Conservation (phyloP, 2,113 vertebrate genomes). For the Boleophthalmus pectinirostris region DNA sequence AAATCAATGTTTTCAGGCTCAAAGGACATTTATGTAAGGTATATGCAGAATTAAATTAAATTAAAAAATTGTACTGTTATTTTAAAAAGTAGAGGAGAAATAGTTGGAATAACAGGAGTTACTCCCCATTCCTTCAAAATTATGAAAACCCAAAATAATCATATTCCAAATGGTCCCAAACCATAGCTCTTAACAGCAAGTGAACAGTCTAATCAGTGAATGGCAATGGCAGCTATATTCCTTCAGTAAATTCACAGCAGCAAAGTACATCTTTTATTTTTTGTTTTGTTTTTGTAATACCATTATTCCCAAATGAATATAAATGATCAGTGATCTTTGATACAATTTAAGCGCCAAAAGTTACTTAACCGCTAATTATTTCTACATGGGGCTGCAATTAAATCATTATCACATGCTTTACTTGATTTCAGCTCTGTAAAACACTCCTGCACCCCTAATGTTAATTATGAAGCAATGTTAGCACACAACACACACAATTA, state of each 20-base stretch:
- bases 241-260: background rate
- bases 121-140: too few species aligned
- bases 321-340: background rate
- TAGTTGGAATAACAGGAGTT: too few species aligned
- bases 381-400: constrained; percentile 1
- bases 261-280: background rate
- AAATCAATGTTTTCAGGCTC: background rate
- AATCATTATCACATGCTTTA: background rate
- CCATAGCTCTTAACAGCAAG: background rate
- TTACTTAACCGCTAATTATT: background rate
- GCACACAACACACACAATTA: background rate
- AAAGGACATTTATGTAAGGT: background rate
- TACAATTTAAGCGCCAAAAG: background rate
- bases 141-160: too few species aligned
- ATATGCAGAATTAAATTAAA: background rate
- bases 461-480: background rate
- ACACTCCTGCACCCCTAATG: background rate
- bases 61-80: too few species aligned
- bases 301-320: background rate
- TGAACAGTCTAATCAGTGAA: too few species aligned
- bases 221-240: background rate
- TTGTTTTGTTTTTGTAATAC: background rate
- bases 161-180: background rate
- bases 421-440: constrained; percentile 1
- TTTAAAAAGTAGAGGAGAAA: too few species aligned